A percentile compares a stretch with the other conserved stretches of the same genome.
These are phyloP conservation scores for Cynopterus sphinx DNA, from an alignment of 2,797 vertebrate species.

Conservation along the genomic window DNA sequence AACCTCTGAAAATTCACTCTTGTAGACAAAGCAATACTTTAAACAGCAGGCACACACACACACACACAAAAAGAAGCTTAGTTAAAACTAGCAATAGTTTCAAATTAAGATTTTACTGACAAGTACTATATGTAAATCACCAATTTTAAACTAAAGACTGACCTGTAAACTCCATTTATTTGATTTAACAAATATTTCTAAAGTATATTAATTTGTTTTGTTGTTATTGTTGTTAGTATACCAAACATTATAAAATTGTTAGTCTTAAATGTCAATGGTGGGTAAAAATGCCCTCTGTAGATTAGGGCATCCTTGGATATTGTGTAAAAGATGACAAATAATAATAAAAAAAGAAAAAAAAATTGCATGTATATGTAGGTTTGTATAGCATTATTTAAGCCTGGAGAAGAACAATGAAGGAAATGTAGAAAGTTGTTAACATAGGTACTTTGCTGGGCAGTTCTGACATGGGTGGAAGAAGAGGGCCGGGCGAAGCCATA, in stretches of 20 bases:
- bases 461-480: background rate
- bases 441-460: background rate
- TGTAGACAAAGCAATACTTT: background rate
- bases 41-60: background rate
- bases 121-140: background rate
- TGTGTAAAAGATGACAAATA: background rate
- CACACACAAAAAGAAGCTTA: background rate
- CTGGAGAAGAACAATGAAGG: background rate
- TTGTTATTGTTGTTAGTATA: background rate
- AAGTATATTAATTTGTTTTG: background rate
- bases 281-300: background rate
- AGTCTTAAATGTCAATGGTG: background rate
- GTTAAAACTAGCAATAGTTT: background rate
- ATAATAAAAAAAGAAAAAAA: background rate
- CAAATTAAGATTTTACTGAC: background rate
- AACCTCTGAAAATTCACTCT: background rate
- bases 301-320: background rate
- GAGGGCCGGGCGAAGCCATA: no score
- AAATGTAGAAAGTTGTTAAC: background rate
- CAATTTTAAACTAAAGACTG: background rate
- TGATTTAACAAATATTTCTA: background rate
- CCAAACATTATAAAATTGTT: background rate
- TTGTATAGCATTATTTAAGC: background rate
- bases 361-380: rapidly evolving
- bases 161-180: background rate